Conservation (phyloP, 2,888 invertebrate genomes). For the Endomychus coccineus region DNA sequence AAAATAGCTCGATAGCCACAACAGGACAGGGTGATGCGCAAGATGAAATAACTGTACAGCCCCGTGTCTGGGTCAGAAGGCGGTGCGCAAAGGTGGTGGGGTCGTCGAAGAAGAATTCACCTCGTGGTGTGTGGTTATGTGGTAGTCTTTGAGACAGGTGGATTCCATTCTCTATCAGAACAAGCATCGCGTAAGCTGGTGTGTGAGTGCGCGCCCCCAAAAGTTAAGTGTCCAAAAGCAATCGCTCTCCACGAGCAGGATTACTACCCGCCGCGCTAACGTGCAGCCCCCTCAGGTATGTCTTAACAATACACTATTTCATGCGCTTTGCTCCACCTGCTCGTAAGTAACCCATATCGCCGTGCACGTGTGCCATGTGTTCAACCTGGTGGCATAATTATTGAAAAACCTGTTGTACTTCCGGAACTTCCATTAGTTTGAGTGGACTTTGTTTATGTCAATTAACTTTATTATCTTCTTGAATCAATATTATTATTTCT, state of each 20-base stretch:
- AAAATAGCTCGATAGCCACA: constrained; percentile 22
- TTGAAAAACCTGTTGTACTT: too few relatives aligned
- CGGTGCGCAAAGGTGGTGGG: too few relatives aligned
- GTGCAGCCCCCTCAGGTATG: too few relatives aligned
- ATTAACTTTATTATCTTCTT: too few relatives aligned
- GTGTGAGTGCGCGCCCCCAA: constrained; percentile 2
- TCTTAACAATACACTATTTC: too few relatives aligned
- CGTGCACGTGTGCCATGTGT: too few relatives aligned
- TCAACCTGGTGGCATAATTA: too few relatives aligned
- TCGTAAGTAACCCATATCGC: too few relatives aligned
- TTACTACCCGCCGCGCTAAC: constrained; percentile 1
- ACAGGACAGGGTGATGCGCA: constrained; percentile 27
- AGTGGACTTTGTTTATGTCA: too few relatives aligned
- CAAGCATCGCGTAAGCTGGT: constrained; percentile 10
- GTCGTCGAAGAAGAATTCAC: constrained; percentile 14
- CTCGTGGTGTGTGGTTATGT: constrained; percentile 23
- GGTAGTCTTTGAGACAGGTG: constrained; percentile 42
- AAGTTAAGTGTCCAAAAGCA: background rate
- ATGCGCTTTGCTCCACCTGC: too few relatives aligned
- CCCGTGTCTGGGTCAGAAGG: constrained; percentile 49
- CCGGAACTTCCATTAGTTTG: too few relatives aligned
- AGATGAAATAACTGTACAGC: constrained; percentile 47
- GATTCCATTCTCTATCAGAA: constrained; percentile 39
- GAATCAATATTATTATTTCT: too few relatives aligned
- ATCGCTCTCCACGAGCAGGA: constrained; percentile 5